phyloP scores from a whole-genome alignment of 2,113 vertebrate genomes.

The Takifugu flavidus region DNA sequence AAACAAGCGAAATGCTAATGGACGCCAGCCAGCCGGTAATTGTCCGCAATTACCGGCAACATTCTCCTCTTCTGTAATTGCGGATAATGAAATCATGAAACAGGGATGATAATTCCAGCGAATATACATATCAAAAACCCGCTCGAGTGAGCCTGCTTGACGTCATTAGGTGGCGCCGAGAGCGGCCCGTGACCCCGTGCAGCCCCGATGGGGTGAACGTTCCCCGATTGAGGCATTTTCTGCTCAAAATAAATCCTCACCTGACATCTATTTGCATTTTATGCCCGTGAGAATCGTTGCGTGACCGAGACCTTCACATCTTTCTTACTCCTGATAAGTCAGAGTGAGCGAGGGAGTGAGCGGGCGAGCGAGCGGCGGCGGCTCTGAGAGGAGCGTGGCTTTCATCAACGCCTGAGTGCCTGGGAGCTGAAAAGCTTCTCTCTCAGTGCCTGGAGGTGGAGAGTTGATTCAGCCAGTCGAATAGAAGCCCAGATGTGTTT shows the following conservation, averaged over 20 bases:
- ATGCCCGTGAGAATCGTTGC: background rate
- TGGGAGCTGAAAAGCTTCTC: constrained; percentile 34
- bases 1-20: constrained; percentile 74
- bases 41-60: constrained; percentile 69
- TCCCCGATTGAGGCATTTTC: background rate
- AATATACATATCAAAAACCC: constrained; percentile 66
- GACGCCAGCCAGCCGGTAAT: constrained; percentile 54
- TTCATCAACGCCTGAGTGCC: constrained; percentile 42
- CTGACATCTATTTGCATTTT: constrained; percentile 16
- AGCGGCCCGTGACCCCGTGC: constrained; percentile 1
- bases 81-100: constrained; percentile 62
- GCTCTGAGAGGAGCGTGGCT: constrained; percentile 23
- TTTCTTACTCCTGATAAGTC: constrained; percentile 29
- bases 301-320: background rate
- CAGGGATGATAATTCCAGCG: constrained; percentile 54
- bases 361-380: background rate
- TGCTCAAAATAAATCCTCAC: background rate
- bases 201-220: background rate
- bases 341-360: too few species aligned
- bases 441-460: constrained; percentile 28
- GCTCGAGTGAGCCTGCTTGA: constrained; percentile 45
- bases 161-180: constrained; percentile 35
- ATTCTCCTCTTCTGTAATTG: constrained; percentile 69
- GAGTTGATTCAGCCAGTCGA: constrained; percentile 4
- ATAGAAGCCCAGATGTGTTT: constrained; percentile 13